Percentiles rank a stretch among this genome's conserved stretches.
Evolutionary conservation across 2,888 invertebrate species (phyloP).

Genomic region (Pseudanteris insignis): DNA sequence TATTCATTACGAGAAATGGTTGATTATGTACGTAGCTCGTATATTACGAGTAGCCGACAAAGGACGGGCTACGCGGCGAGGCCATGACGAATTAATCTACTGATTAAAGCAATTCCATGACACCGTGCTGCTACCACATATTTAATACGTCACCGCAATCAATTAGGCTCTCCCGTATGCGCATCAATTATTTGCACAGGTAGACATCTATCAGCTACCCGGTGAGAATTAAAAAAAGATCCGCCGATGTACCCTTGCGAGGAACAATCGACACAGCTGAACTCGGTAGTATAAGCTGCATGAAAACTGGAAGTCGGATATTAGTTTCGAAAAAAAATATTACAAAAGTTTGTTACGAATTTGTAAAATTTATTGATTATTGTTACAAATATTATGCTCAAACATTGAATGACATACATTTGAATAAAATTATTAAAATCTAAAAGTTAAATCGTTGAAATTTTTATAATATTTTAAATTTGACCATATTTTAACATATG

Average conservation of each 20-base stretch:
- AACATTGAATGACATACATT: neutral
- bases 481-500: too few species aligned
- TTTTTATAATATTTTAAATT: too few species aligned
- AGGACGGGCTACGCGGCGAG: constrained; percentile 60
- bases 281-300: constrained; percentile 1
- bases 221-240: constrained; percentile 30
- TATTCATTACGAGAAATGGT: constrained; percentile 66
- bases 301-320: neutral
- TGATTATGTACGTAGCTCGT: constrained; percentile 64
- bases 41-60: constrained; percentile 63
- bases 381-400: too few species aligned
- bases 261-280: constrained; percentile 14
- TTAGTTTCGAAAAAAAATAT: neutral
- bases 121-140: constrained; percentile 63
- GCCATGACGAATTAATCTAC: constrained; percentile 66
- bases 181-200: constrained; percentile 52
- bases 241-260: constrained; percentile 17
- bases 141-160: constrained; percentile 63
- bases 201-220: constrained; percentile 49
- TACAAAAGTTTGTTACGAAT: too few species aligned
- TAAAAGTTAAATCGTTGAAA: too few species aligned
- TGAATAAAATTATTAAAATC: neutral
- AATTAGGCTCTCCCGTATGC: constrained; percentile 55
- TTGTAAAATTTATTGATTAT: too few species aligned
- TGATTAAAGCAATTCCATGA: constrained; percentile 65